Evolutionary conservation across 23 tunicate genomes (phyloP).

Genomic region (Corella eumyota): DNA sequence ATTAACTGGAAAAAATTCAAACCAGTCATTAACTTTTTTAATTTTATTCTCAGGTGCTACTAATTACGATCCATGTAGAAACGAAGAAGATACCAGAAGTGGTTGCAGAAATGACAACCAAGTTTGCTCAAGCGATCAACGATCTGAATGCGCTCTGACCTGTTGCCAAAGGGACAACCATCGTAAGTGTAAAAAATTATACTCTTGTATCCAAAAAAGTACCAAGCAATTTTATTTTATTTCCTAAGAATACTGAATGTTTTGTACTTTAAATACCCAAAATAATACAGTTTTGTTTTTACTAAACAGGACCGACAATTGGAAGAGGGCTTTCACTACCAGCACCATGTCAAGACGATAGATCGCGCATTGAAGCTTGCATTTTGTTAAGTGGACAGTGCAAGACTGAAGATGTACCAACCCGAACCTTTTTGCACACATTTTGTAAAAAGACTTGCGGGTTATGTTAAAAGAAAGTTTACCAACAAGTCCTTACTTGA

Average conservation of each 20-base stretch:
- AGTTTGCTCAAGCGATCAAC: neutral
- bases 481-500: too few species aligned
- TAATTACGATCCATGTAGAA: constrained; percentile 1
- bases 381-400: neutral
- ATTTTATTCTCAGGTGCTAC: neutral
- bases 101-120: neutral
- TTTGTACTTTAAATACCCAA: too few species aligned
- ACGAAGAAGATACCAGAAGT: neutral
- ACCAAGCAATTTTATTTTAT: neutral
- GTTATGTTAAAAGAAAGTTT: neutral
- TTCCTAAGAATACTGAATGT: too few species aligned
- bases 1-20: too few species aligned
- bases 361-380: neutral
- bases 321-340: too few species aligned
- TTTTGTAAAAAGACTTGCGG: neutral
- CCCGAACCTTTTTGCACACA: neutral
- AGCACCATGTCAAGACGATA: too few species aligned
- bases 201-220: too few species aligned
- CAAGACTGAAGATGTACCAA: neutral
- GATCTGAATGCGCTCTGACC: constrained; percentile 4
- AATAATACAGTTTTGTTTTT: too few species aligned
- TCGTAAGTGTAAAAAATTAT: too few species aligned
- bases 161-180: constrained; percentile 1
- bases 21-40: neutral
- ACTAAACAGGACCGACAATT: too few species aligned